Percentiles rank a stretch among this genome's conserved stretches.
Conservation (phyloP, 2,888 invertebrate species). For the Eumacrocentrus americanus region DNA sequence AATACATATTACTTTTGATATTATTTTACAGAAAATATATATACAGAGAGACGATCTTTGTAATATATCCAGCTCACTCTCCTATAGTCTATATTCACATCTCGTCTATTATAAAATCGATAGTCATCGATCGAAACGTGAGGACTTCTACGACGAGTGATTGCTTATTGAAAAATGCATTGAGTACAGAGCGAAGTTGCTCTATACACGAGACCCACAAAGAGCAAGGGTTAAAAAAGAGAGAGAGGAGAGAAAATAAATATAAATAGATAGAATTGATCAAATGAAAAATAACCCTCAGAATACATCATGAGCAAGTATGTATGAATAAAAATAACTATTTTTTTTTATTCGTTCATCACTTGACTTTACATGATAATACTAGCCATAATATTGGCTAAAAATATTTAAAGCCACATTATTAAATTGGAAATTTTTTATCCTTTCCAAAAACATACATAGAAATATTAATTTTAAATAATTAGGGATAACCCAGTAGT, state of each 20-base stretch:
- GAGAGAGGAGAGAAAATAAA: not conserved
- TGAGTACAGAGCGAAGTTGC: not conserved
- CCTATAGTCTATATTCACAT: not conserved
- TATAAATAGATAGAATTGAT: too few species aligned
- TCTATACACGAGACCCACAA: not conserved
- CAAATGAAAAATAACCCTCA: not conserved
- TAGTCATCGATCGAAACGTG: not conserved
- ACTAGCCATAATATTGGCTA: too few species aligned
- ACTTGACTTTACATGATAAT: too few species aligned
- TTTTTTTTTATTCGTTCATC: too few species aligned
- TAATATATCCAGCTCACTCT: not conserved
- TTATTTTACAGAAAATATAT: too few species aligned
- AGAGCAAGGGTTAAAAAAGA: not conserved
- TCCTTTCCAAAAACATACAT: too few species aligned
- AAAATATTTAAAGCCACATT: too few species aligned
- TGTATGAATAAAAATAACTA: not conserved
- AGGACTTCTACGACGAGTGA: not conserved
- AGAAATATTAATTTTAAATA: too few species aligned
- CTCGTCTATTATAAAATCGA: not conserved
- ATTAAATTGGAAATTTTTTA: too few species aligned
- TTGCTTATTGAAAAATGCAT: not conserved
- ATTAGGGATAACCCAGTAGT: too few species aligned
- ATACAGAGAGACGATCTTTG: too few species aligned
- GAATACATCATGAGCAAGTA: not conserved
- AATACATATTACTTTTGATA: too few species aligned